A percentile compares a stretch with the other conserved stretches of the same genome.
Evolutionary conservation across 2,797 vertebrate genomes (phyloP).

Genomic region (Clarias platycephalus): DNA sequence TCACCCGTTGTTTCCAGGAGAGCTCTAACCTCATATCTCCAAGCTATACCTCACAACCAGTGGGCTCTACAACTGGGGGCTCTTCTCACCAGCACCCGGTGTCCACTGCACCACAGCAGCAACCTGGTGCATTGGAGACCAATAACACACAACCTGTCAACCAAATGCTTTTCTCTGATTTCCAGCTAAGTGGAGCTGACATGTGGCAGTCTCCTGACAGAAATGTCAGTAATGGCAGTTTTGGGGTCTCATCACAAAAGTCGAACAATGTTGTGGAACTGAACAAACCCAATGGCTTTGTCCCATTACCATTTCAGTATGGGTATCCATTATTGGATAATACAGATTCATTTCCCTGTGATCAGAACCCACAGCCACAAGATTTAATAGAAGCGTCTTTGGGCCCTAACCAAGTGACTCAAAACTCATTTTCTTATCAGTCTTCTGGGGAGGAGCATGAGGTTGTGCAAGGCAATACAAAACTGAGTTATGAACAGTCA

Average conservation of each 20-base stretch:
- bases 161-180: slow-evolving; percentile 82
- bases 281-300: slow-evolving; percentile 71
- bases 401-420: slow-evolving; percentile 70
- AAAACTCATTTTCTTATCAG: slow-evolving; percentile 78
- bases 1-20: slow-evolving; percentile 83
- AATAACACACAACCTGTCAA: slow-evolving; percentile 69
- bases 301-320: slow-evolving; percentile 77
- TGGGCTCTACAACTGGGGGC: slow-evolving; percentile 69
- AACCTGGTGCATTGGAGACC: slow-evolving; percentile 74
- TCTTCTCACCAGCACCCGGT: slow-evolving; percentile 68
- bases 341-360: slow-evolving; percentile 74
- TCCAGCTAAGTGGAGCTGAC: slow-evolving; percentile 76
- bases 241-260: slow-evolving; percentile 78
- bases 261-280: slow-evolving; percentile 76
- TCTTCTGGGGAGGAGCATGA: slow-evolving; percentile 77
- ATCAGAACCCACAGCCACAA: slow-evolving; percentile 71
- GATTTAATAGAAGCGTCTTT: slow-evolving; percentile 75
- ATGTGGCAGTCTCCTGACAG: slow-evolving; percentile 85
- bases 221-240: slow-evolving; percentile 84
- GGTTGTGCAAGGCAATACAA: slow-evolving; percentile 66
- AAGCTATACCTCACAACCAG: slow-evolving; percentile 89
- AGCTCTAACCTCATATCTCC: slow-evolving; percentile 79
- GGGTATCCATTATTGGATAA: slow-evolving; percentile 82
- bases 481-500: slow-evolving; percentile 71
- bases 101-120: slow-evolving; percentile 69